Conservation (phyloP, 2,113 vertebrate species). For the Butorides virescens region DNA sequence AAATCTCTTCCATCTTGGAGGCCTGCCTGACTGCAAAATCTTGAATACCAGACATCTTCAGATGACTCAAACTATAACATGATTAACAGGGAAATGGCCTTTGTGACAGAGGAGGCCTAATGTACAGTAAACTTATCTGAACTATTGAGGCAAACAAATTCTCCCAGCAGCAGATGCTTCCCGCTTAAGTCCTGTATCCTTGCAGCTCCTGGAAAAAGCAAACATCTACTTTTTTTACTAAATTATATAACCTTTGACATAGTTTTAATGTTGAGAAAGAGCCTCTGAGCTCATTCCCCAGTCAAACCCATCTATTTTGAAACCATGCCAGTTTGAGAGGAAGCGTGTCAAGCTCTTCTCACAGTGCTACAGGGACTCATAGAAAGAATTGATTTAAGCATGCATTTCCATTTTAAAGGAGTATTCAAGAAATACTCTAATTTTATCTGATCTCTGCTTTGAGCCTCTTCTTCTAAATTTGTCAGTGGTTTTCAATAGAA, state of each 20-base stretch:
- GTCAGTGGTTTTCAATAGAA: background rate
- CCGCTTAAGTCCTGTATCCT: background rate
- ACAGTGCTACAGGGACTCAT: background rate
- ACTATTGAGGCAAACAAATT: background rate
- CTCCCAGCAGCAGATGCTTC: background rate
- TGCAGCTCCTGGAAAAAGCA: background rate
- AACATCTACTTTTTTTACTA: background rate
- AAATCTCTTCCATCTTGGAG: background rate
- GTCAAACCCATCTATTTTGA: background rate
- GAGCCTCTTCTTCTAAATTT: background rate
- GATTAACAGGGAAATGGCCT: background rate
- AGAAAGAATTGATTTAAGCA: background rate
- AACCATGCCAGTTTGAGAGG: background rate
- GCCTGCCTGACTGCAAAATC: background rate
- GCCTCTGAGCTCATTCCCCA: background rate
- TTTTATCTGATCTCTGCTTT: background rate
- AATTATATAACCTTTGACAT: background rate
- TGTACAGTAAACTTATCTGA: background rate
- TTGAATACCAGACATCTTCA: background rate
- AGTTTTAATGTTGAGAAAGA: background rate
- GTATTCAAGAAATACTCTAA: background rate
- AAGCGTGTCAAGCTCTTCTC: background rate
- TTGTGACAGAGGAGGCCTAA: background rate
- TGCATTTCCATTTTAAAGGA: conserved; percentile 1
- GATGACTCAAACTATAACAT: background rate